phyloP scores from a whole-genome alignment of 1,140 invertebrate species.

The Lucilia sericata region DNA sequence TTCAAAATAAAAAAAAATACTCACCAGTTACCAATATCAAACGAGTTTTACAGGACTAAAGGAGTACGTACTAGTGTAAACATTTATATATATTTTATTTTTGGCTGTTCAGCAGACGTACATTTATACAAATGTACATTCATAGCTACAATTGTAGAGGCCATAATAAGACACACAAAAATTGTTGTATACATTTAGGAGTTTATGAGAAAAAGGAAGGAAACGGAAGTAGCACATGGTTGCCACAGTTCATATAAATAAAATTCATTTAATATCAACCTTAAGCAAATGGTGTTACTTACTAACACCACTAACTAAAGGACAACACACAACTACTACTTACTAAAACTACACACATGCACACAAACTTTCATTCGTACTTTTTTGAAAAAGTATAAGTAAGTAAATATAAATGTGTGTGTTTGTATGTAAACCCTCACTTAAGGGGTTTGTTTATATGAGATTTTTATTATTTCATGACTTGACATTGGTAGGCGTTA shows the following conservation, averaged over 20 bases:
- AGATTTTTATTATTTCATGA: conserved; percentile 30
- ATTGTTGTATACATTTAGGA: not conserved
- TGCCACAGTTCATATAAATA: conserved; percentile 48
- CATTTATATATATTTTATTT: no score
- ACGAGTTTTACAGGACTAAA: no score
- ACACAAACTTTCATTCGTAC: not conserved
- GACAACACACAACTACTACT: not conserved
- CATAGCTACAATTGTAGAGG: not conserved
- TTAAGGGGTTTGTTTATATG: conserved; percentile 14
- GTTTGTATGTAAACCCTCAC: not conserved
- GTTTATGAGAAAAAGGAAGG: not conserved
- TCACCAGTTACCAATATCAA: no score
- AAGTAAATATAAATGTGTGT: no score
- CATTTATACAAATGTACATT: no score
- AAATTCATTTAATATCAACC: conserved; percentile 49
- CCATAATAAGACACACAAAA: not conserved
- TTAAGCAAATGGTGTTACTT: conserved; percentile 47
- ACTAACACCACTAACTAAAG: not conserved
- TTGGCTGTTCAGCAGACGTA: no score
- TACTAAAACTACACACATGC: not conserved
- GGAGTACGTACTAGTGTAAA: no score
- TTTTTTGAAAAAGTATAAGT: no score
- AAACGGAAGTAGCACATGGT: conserved; percentile 47
- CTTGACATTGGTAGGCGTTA: conserved; percentile 40
- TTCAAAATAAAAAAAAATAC: no score